Evolutionary conservation across 2,797 vertebrate species (phyloP).

Genomic region (Macrochelys suwanniensis): DNA sequence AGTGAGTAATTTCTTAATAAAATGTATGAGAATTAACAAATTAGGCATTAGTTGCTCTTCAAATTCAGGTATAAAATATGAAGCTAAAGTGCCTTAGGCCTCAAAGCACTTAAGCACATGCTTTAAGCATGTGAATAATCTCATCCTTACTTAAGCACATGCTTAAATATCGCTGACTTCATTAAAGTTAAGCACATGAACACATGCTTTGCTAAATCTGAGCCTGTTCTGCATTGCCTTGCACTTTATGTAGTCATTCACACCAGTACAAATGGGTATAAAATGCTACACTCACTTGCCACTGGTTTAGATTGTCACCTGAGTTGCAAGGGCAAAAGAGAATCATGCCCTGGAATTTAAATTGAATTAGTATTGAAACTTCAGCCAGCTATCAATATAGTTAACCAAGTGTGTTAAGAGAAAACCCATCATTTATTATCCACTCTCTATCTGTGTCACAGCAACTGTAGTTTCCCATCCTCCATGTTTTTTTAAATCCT

Average conservation of each 20-base stretch:
- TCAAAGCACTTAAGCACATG: background rate
- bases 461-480: background rate
- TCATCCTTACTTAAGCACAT: constrained; percentile 24
- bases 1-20: background rate
- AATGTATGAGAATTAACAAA: background rate
- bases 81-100: background rate
- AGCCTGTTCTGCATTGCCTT: constrained; percentile 2
- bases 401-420: constrained; percentile 7
- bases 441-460: constrained; percentile 8
- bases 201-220: constrained; percentile 43
- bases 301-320: constrained; percentile 32
- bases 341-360: constrained; percentile 31
- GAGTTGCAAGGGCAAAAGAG: constrained; percentile 1
- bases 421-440: background rate
- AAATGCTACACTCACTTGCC: background rate
- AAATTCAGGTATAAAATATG: background rate
- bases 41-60: background rate
- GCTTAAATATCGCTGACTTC: constrained; percentile 52
- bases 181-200: constrained; percentile 44
- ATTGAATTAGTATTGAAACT: constrained; percentile 45
- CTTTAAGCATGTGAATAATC: background rate
- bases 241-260: background rate
- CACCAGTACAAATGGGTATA: constrained; percentile 24
- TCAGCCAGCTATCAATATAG: constrained; percentile 44
- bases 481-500: background rate